Evolutionary conservation across 2,113 vertebrate species (phyloP), one percentile per base, ranked within the genome.

Genomic region (Aleadryas rufinucha): DNA sequence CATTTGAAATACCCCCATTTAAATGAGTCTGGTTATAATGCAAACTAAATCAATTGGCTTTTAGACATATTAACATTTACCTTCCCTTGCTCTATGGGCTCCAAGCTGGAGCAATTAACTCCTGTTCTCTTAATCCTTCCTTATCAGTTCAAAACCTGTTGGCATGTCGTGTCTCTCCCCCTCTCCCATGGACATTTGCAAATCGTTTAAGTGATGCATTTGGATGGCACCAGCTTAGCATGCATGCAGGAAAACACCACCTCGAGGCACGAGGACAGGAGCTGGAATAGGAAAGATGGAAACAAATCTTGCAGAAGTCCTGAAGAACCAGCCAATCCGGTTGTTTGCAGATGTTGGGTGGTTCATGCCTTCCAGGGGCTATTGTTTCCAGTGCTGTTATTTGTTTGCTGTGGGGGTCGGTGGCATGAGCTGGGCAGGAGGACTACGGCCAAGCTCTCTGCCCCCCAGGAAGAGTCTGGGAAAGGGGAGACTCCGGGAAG

Each of bases 331-430:
- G 87, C 44, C 61, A 79, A 84, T 63, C 69, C 75, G 37, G 61
- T 89, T 17, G 2, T 44, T 93, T 80, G 61, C 94, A 97, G 97
- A 96, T 97, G 96, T 84, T 69, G 72, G 88, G 84, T 92, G 92
- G 89, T 88, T 90, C 68, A 1, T 94, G 97, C 93, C 95, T 94
- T 89, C 80, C 47, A 59, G 90, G 90, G 77, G 41, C 74, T 90
- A 75, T 95, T 92, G 90, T 96, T 92, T 53, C 68, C 64, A 76
- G 41, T 0, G 2, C 45, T 5, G 4, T 42, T 85, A 8, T 71
- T 95, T 91, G 71, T 68, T 76, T 59, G 37, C 57, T 86, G 2
- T 2, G 28, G 44, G 61, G 47, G 37, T 56, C 0, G 1, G 56
- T 71, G 78, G 26, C 47, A 16, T 4, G 6, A 64, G 54, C 60